Conservation (phyloP, 1,140 invertebrate genomes). For the Apocrypta bakeri region DNA sequence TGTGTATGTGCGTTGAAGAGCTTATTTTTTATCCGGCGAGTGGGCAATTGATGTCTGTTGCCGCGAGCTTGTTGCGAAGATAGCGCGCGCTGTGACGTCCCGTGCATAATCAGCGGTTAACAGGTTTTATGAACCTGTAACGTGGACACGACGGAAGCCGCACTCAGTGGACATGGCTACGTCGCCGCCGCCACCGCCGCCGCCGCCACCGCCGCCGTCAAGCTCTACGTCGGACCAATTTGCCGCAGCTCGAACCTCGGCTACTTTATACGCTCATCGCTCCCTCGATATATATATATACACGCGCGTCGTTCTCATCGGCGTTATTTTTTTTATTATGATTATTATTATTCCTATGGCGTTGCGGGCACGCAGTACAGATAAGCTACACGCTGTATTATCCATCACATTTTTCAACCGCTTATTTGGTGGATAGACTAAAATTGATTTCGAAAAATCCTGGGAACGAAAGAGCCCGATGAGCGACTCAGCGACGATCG, state of each 20-base stretch:
- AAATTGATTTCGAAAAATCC: conserved; percentile 75
- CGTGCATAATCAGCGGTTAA: conserved; percentile 68
- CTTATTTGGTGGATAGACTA: conserved; percentile 45
- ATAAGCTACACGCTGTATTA: too few relatives aligned
- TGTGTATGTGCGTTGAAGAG: not conserved
- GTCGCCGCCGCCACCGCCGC: not conserved
- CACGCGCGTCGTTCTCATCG: conserved; percentile 36
- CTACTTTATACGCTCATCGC: not conserved
- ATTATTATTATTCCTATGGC: too few relatives aligned
- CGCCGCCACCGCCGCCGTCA: too few relatives aligned
- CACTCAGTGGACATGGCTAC: conserved; percentile 64
- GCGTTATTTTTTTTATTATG: conserved; percentile 29
- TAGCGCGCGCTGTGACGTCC: conserved; percentile 50
- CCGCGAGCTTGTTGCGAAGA: conserved; percentile 53
- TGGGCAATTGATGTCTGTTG: not conserved
- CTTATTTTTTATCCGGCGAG: conserved; percentile 44
- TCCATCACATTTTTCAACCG: too few relatives aligned
- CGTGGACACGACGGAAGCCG: conserved; percentile 69
- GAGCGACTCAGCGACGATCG: conserved; percentile 55
- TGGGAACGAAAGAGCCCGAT: conserved; percentile 71
- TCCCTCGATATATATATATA: not conserved
- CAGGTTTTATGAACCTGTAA: conserved; percentile 73
- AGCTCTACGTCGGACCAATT: conserved; percentile 61
- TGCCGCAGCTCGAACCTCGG: conserved; percentile 46
- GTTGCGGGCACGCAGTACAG: not conserved